Evolutionary conservation across 1,140 invertebrate genomes (phyloP), one percentile per base, ranked within the genome.

Genomic region (Diorhabda carinulata): DNA sequence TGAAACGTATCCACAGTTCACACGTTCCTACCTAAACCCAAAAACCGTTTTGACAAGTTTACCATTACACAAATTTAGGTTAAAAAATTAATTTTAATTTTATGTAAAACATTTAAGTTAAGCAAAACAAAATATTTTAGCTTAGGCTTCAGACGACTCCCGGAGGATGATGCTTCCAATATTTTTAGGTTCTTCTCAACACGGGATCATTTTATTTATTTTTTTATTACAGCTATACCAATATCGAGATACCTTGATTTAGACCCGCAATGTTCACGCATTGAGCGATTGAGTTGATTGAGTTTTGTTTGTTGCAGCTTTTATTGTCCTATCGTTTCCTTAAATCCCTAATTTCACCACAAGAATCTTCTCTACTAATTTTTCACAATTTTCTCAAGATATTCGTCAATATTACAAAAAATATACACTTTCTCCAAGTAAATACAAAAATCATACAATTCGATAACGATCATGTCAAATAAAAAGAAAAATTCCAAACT

Each of bases 291-390:
- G 75, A 66, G 72, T 71, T 76, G 74, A 76, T 68, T 71, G 64
- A 69, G 64, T 68, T 74, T 43, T 71, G 74, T 62, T 65, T 68
- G 72, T n/a, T 70, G 65, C 68, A 72, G 74, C 66, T 72, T 52
- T 68, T 72, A 63, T 70, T 67, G 64, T 69, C 72, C 63, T 67
- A 25, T 65, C 40, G 69, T 70, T 74, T 68, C 73, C 64, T 64
- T 47, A 67, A 6, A n/a, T 70, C 66, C 70, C 45, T 40, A 68
- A 66, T 68, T 70, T 56, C 70, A 63, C 68, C 64, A 47, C 56
- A 77, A 78, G 77, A 79, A 74, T 77, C 76, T 77, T 79, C 77
- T 79, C 78, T 78, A 78, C 77, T 67, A 67, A 25, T 25, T 25
- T 25, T 25, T 25, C 25, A 25, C 25, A 25, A 25, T 25, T 25